phyloP scores from a whole-genome alignment of 64 coral and sea anemone genomes.

The Montipora cactus region DNA sequence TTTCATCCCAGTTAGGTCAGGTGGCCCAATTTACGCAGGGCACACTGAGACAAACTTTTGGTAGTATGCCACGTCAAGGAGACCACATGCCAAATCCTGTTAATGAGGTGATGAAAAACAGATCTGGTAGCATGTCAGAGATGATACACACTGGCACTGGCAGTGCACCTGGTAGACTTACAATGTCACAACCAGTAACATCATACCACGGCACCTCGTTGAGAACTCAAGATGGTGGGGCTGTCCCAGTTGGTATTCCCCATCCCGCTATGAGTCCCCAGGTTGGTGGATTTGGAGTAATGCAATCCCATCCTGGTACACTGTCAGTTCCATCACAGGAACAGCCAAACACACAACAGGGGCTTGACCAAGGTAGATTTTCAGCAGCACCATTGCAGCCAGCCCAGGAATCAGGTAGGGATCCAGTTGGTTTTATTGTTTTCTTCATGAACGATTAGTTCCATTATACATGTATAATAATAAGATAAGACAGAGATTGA shows the following conservation, averaged over 20 bases:
- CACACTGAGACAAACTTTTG: not conserved
- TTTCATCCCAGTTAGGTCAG: not conserved
- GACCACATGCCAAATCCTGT: constrained; percentile 5
- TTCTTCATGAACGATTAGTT: not conserved
- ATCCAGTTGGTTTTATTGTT: not conserved
- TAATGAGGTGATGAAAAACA: not conserved
- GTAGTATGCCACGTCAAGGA: not conserved
- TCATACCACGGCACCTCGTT: not conserved
- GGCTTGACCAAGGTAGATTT: not conserved
- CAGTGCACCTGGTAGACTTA: not conserved
- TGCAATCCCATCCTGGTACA: not conserved
- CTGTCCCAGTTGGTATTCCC: not conserved
- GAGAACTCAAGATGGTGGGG: not conserved
- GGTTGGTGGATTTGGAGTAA: not conserved
- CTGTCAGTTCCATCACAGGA: not conserved
- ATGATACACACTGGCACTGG: not conserved
- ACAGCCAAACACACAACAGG: not conserved
- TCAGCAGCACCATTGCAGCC: not conserved
- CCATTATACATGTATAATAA: no score
- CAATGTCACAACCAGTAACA: constrained; percentile 5
- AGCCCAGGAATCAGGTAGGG: not conserved
- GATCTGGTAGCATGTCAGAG: constrained; percentile 12
- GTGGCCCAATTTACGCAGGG: not conserved
- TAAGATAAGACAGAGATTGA: no score
- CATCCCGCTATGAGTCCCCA: not conserved